These are phyloP conservation scores for Alaudala cheleensis DNA, from an alignment of 2,113 vertebrate species.

Conservation along the genomic window DNA sequence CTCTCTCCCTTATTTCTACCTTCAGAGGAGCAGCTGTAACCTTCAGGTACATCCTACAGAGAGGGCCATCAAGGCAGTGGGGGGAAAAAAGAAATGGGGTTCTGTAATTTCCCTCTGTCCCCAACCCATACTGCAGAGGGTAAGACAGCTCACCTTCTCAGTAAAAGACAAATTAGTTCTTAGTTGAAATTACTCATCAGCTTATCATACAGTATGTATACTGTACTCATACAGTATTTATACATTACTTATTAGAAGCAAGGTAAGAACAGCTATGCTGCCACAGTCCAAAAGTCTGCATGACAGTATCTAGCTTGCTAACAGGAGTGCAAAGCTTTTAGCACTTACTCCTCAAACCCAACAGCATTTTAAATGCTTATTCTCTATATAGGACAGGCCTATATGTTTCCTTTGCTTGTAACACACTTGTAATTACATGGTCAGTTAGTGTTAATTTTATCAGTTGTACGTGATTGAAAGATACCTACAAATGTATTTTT, in stretches of 20 bases:
- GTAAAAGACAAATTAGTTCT: background rate
- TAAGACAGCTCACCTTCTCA: background rate
- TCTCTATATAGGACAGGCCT: background rate
- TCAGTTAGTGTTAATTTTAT: background rate
- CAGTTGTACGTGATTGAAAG: background rate
- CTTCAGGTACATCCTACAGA: background rate
- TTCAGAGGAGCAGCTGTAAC: background rate
- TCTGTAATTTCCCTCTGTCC: background rate
- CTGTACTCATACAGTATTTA: background rate
- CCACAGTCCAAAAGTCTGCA: background rate
- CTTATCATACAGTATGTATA: background rate
- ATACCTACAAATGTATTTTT: background rate
- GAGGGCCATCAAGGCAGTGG: background rate
- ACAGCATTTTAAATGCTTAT: background rate
- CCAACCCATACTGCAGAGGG: background rate
- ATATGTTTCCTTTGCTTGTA: background rate
- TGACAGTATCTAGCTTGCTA: background rate
- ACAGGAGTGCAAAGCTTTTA: background rate
- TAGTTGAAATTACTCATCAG: background rate
- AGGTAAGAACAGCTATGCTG: background rate
- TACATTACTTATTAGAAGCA: background rate
- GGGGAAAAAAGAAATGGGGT: background rate
- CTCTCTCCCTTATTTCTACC: background rate
- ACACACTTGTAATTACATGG: background rate
- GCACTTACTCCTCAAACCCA: background rate